Percentiles rank a stretch among this genome's conserved stretches.
Conservation (phyloP, 2,797 vertebrate species). For the Oceanodroma leucorhoa region DNA sequence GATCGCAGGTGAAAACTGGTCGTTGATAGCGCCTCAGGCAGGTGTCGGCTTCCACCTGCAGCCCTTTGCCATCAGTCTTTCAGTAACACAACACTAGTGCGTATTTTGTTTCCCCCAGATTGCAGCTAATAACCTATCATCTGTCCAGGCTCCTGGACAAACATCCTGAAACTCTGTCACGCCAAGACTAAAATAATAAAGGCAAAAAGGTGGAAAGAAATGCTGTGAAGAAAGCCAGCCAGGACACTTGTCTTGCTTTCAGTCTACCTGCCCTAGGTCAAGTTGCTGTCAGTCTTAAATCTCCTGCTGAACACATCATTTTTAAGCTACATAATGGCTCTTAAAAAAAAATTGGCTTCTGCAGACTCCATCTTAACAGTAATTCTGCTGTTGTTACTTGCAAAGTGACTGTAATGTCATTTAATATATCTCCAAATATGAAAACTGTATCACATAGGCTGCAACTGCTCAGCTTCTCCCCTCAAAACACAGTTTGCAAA, state of each 20-base stretch:
- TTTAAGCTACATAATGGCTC: neutral
- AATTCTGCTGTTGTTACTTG: neutral
- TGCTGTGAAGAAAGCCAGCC: neutral
- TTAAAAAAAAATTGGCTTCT: neutral
- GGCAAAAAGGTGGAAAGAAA: neutral
- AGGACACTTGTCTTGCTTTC: neutral
- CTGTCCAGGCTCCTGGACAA: neutral
- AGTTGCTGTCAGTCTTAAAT: neutral
- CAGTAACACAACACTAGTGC: accelerated
- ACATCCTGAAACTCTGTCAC: neutral
- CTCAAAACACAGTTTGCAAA: neutral
- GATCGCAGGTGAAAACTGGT: neutral
- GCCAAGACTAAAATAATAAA: neutral
- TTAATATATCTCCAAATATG: neutral
- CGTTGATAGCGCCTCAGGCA: accelerated
- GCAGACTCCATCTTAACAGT: neutral
- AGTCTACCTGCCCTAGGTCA: neutral
- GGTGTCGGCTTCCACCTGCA: no score
- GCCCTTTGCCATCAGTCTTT: neutral
- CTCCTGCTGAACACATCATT: neutral
- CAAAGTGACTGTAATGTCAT: neutral
- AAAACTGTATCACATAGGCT: neutral
- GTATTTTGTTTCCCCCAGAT: neutral
- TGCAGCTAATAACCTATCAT: neutral
- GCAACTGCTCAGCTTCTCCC: neutral